Conservation (phyloP, 2,888 invertebrate genomes). For the Notodonta ziczac region DNA sequence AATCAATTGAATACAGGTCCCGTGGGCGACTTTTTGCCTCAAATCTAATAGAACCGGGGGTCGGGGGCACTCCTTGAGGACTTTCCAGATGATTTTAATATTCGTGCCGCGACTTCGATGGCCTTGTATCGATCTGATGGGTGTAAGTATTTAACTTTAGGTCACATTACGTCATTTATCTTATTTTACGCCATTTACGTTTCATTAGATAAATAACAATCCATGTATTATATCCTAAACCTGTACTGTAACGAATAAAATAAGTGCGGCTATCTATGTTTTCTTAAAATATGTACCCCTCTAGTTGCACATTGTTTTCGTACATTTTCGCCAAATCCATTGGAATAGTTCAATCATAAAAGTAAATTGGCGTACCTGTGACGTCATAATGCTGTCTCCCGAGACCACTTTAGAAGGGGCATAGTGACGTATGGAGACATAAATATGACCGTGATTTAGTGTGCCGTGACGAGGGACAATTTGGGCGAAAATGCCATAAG, state of each 20-base stretch:
- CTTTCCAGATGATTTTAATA: constrained; percentile 75
- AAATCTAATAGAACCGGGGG: constrained; percentile 65
- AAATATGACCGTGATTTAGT: constrained; percentile 59
- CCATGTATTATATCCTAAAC: no score
- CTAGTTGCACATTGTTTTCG: no score
- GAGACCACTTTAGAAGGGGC: constrained; percentile 55
- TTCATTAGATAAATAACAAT: neutral
- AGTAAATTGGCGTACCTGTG: constrained; percentile 76
- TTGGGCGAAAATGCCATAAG: constrained; percentile 31
- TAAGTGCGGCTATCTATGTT: no score
- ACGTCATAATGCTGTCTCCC: constrained; percentile 67
- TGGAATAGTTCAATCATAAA: constrained; percentile 62
- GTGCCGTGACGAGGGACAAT: constrained; percentile 59
- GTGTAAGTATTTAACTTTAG: constrained; percentile 17
- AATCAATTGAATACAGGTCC: constrained; percentile 73
- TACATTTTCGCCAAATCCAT: constrained; percentile 1
- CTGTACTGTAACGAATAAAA: no score
- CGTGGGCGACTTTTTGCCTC: constrained; percentile 67
- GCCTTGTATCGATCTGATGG: constrained; percentile 55
- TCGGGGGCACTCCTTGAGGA: constrained; percentile 53
- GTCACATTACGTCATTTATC: constrained; percentile 42
- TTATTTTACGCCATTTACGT: neutral
- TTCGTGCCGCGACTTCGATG: constrained; percentile 63
- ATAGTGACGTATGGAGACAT: constrained; percentile 62
- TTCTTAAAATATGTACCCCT: no score